Conservation (phyloP, 2,797 vertebrate species). For the Oryzias dopingdopingensis region DNA sequence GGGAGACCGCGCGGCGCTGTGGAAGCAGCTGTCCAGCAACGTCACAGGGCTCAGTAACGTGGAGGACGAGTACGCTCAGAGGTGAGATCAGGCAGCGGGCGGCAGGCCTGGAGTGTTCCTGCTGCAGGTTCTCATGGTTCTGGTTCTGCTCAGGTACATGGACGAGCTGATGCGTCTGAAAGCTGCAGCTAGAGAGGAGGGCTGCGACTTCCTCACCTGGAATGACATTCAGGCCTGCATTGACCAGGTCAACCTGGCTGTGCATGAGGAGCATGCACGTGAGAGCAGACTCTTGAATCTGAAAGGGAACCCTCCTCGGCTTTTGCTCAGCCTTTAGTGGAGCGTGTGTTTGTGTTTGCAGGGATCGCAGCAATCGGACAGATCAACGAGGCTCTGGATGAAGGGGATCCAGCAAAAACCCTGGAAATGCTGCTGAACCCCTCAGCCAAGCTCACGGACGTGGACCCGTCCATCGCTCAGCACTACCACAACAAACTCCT, state of each 20-base stretch:
- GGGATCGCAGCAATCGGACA: conserved; percentile 93
- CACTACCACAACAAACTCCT: conserved; percentile 95
- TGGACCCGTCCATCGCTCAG: conserved; percentile 85
- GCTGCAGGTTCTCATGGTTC: not conserved
- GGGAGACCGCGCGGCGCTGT: conserved; percentile 84
- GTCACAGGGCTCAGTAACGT: conserved; percentile 93
- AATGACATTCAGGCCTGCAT: conserved; percentile 95
- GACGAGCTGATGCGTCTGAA: conserved; percentile 92
- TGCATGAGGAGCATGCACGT: conserved; percentile 95
- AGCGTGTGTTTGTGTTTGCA: conserved; percentile 42
- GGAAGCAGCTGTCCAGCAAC: conserved; percentile 88
- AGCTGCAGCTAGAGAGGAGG: conserved; percentile 77
- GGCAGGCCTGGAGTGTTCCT: rapidly evolving
- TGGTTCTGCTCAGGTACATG: conserved; percentile 82
- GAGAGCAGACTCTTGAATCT: conserved; percentile 54
- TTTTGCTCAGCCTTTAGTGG: too few relatives aligned
- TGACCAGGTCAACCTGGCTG: conserved; percentile 87
- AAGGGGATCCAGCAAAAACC: conserved; percentile 86
- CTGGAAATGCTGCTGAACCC: conserved; percentile 86
- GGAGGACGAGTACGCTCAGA: conserved; percentile 91
- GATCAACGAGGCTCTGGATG: conserved; percentile 95
- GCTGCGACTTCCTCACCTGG: conserved; percentile 89
- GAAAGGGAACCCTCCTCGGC: too few relatives aligned
- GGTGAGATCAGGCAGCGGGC: conserved; percentile 66
- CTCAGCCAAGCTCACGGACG: conserved; percentile 89